Percentiles rank a stretch among this genome's conserved stretches.
phyloP scores from a whole-genome alignment of 2,888 invertebrate species.

The Brachynemurus nebulosus region DNA sequence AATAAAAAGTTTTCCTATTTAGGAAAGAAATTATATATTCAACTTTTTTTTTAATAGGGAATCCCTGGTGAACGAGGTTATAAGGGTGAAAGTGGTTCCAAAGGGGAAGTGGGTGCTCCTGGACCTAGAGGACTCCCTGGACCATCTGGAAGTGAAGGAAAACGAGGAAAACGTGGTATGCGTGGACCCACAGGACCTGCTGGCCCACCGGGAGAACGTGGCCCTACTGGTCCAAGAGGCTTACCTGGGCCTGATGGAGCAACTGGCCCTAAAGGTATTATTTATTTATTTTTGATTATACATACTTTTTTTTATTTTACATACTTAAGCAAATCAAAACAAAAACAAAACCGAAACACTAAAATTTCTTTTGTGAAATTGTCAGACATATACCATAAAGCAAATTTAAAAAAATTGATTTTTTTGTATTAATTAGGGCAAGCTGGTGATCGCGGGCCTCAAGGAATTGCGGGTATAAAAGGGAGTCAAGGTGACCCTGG shows the following conservation, averaged over 20 bases:
- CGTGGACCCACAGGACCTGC: conserved; percentile 58
- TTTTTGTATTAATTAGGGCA: conserved; percentile 36
- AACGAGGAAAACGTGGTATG: conserved; percentile 66
- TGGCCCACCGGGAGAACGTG: conserved; percentile 64
- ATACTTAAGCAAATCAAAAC: neutral
- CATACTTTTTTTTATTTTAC: neutral
- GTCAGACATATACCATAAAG: too few relatives aligned
- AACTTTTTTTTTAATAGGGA: conserved; percentile 38
- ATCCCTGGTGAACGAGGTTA: conserved; percentile 62
- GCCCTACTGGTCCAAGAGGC: conserved; percentile 47
- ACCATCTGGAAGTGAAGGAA: conserved; percentile 59
- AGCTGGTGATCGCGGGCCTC: conserved; percentile 54
- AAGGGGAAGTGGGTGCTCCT: conserved; percentile 58
- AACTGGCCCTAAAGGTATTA: conserved; percentile 51
- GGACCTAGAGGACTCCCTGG: conserved; percentile 70
- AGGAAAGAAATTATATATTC: conserved; percentile 4
- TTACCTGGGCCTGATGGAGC: conserved; percentile 66
- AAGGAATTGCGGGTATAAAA: conserved; percentile 48
- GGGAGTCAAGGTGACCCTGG: conserved; percentile 46
- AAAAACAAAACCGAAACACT: neutral
- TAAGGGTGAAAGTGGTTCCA: conserved; percentile 63
- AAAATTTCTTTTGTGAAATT: conserved; percentile 3
- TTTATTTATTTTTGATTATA: neutral
- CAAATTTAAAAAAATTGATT: too few relatives aligned
- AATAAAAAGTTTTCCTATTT: too few relatives aligned